Evolutionary conservation across 2,113 vertebrate genomes (phyloP), one percentile per base, ranked within the genome.

Genomic region (Oncorhynchus clarkii): DNA sequence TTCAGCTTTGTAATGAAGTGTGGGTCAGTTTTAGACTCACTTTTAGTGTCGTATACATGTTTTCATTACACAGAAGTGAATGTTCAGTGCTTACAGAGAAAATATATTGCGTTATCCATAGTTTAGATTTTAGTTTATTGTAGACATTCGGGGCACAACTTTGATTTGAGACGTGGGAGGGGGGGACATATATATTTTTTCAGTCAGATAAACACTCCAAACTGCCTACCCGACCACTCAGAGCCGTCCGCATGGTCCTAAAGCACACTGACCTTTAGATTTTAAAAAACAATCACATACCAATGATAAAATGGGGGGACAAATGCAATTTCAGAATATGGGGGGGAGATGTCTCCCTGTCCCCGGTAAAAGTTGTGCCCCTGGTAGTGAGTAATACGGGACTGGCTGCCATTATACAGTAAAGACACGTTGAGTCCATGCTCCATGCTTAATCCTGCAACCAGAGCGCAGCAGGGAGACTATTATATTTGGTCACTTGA

Each of bases 111-210:
- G 31, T 9, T 26, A 34, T 70, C 65, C 69, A 76, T 72, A 80
- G 73, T 77, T 80, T 64, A 70, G 78, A 45, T 76, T 80, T 79
- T 72, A 82, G 85, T 76, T 87, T 85, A 85, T 82, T 62, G 2
- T 45, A 45, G 39, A 11, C 9, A 45, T 9, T 9, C 12, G 39
- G 39, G 39, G 39, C 9, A 11, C 39, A 12, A 11, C 39, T 45
- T 45, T 45, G 39, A 9, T 45, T 45, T 45, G 9, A 45, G 8
- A 45, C 0, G 39, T 45, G 39, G 39, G 34, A 34, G 31, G 34
- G 34, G 34, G 34, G 6, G 6, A 45, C 2, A 45, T 45, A 45
- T 45, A 45, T 45, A 11, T 45, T 2, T 45, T 8, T 39, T 8
- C 34, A 39, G 34, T 39, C 34, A 39, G 34, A 39, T 39, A 39